Percentiles rank a stretch among this genome's conserved stretches.
Conservation (phyloP, 2,888 invertebrate species). For the Acronicta psi region DNA sequence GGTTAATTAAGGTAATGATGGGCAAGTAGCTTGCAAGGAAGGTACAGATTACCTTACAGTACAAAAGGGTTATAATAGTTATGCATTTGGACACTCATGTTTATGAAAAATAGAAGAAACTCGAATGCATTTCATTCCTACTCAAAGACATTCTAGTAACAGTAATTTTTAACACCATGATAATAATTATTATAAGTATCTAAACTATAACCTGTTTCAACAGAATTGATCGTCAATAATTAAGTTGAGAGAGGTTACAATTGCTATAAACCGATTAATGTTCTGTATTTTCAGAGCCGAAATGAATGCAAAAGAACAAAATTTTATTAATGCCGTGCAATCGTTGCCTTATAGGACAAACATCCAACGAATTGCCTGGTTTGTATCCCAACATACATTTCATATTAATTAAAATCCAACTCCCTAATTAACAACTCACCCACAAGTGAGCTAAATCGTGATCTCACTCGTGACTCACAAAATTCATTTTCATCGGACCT, state of each 20-base stretch:
- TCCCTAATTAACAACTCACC: neutral
- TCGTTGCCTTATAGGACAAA: too few species aligned
- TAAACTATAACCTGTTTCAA: too few species aligned
- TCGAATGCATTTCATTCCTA: neutral
- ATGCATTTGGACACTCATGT: neutral
- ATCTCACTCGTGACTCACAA: slow-evolving; percentile 34
- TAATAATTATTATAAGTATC: too few species aligned
- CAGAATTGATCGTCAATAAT: too few species aligned
- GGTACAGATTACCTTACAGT: slow-evolving; percentile 8
- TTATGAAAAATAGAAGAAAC: neutral
- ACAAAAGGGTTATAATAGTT: neutral
- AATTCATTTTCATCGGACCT: slow-evolving; percentile 48
- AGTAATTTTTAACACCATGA: too few species aligned
- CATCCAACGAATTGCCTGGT: too few species aligned
- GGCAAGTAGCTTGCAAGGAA: slow-evolving; percentile 24
- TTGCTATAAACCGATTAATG: too few species aligned
- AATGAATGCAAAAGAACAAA: too few species aligned
- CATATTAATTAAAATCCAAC: neutral
- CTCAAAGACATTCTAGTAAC: neutral
- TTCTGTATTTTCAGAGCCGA: too few species aligned
- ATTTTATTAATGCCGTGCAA: too few species aligned
- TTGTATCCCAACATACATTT: too few species aligned
- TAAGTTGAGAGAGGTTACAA: too few species aligned
- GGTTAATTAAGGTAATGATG: slow-evolving; percentile 27
- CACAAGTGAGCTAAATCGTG: slow-evolving; percentile 1